Evolutionary conservation across 2,888 invertebrate genomes (phyloP).

Genomic region (Drosophila emarginata): DNA sequence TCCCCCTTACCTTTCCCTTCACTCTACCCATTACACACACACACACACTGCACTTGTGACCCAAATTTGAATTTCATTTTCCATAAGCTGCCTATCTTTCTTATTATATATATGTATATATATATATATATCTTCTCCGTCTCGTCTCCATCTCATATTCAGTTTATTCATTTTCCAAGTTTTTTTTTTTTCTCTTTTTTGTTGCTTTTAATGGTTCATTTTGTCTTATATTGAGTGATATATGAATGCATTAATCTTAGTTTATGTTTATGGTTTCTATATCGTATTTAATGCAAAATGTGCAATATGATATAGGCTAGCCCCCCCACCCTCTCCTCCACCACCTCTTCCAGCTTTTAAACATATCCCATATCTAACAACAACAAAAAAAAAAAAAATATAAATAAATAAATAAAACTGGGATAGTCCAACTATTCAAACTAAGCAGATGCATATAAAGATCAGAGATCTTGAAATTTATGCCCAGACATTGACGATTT

Average conservation of each 20-base stretch:
- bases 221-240: conserved; percentile 69
- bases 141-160: conserved; percentile 34
- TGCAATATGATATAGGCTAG: conserved; percentile 47
- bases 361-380: no score
- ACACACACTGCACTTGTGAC: conserved; percentile 64
- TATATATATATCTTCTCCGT: conserved; percentile 9
- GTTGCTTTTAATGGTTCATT: conserved; percentile 47
- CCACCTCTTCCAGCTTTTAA: not conserved
- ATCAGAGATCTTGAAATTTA: conserved; percentile 34
- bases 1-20: not conserved
- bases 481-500: conserved; percentile 46
- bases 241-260: conserved; percentile 76
- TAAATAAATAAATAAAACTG: not conserved
- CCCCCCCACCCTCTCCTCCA: not conserved
- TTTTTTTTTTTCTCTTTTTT: conserved; percentile 1
- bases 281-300: conserved; percentile 57
- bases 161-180: conserved; percentile 10
- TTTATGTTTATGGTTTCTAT: conserved; percentile 66
- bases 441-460: conserved; percentile 5
- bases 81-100: conserved; percentile 27
- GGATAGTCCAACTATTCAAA: not conserved
- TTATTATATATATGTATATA: not conserved
- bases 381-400: not conserved
- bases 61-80: conserved; percentile 60
- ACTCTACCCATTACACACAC: not conserved